Percentiles rank a stretch among this genome's conserved stretches.
These are phyloP conservation scores for Potamilus streckersoni DNA, from an alignment of 1,140 invertebrate species.

Conservation along the genomic window DNA sequence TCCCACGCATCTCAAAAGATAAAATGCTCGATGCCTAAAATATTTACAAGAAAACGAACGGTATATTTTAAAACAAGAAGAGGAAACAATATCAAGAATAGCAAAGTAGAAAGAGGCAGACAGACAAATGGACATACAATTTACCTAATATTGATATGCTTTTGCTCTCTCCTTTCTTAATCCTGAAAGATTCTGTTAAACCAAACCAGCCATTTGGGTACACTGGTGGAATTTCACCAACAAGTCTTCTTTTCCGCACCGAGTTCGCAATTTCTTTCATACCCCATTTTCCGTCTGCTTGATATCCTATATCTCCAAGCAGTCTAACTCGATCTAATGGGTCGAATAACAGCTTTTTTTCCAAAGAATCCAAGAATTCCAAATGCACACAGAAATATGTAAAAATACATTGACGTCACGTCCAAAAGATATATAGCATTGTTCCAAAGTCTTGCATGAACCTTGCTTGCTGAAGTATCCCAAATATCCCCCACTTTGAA, in stretches of 20 bases:
- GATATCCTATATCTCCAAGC: slow-evolving; percentile 70
- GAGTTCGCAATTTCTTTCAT: slow-evolving; percentile 65
- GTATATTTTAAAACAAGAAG: too few relatives aligned
- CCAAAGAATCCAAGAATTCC: slow-evolving; percentile 27
- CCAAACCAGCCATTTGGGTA: too few relatives aligned
- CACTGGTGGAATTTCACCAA: too few relatives aligned
- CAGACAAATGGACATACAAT: slow-evolving; percentile 25
- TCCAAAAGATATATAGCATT: slow-evolving; percentile 29
- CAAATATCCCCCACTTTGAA: slow-evolving; percentile 55
- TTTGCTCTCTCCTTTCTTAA: too few relatives aligned
- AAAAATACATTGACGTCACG: slow-evolving; percentile 34
- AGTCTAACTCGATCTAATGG: slow-evolving; percentile 56
- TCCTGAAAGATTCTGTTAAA: too few relatives aligned
- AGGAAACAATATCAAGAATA: too few relatives aligned
- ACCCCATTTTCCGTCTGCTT: slow-evolving; percentile 54
- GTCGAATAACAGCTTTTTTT: slow-evolving; percentile 45
- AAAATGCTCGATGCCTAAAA: too few relatives aligned
- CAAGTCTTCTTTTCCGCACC: slow-evolving; percentile 67
- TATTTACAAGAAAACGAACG: too few relatives aligned
- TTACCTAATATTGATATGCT: slow-evolving; percentile 79
- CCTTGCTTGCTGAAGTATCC: slow-evolving; percentile 34
- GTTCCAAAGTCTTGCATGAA: slow-evolving; percentile 19
- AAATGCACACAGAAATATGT: slow-evolving; percentile 27
- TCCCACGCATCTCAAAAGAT: too few relatives aligned
- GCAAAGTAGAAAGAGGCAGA: too few relatives aligned